Base-by-base conservation (phyloP, 2,797 vertebrate genomes). In the Monodelphis domestica region DNA sequence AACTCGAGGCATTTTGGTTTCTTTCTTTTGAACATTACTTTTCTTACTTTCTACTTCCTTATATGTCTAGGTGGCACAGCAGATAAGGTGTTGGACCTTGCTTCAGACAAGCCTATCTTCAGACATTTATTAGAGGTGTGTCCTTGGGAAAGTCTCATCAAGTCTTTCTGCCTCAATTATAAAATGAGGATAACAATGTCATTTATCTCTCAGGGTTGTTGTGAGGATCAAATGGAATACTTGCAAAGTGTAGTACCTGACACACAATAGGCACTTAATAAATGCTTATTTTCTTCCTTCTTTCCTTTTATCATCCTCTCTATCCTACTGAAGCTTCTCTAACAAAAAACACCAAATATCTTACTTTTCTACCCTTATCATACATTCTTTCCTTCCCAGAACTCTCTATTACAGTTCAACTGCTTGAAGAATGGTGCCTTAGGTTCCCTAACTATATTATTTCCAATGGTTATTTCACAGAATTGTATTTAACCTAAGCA, bases 381-480 rank as follows among this genome's bases (percentile, higher is more conserved):
- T 3, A 84, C 2, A 50, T 26, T 84, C 70, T 84, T 50, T 17
- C 38, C 57, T 10, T 84, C 15, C n/a, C 38, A 21, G 9, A 45
- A 26, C 38, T 84, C 38, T 84, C 21, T 50, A 84, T 84, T 84
- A 84, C 21, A 26, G 70, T 84, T 10, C 38, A 84, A 84, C 21
- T 84, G 70, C 38, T 84, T 84, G 38, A 84, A 84, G 38, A 84
- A 84, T 50, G 24, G 70, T 84, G 21, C 70, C 38, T 78, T 84
- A 84, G 70, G 38, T 50, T 84, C 70, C 70, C 70, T 84, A 84
- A 84, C 70, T 84, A 70, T 78, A 84, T 84, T 84, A 84, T 84
- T 84, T 84, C 70, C 70, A 84, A 26, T 12, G 70, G 70, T 50
- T 50, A 84, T 26, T 84, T 84, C 38, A 84, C 70, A 84, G 70